These are phyloP conservation scores for Mizuhopecten yessoensis DNA, from an alignment of 1,140 invertebrate species.

Conservation along the genomic window DNA sequence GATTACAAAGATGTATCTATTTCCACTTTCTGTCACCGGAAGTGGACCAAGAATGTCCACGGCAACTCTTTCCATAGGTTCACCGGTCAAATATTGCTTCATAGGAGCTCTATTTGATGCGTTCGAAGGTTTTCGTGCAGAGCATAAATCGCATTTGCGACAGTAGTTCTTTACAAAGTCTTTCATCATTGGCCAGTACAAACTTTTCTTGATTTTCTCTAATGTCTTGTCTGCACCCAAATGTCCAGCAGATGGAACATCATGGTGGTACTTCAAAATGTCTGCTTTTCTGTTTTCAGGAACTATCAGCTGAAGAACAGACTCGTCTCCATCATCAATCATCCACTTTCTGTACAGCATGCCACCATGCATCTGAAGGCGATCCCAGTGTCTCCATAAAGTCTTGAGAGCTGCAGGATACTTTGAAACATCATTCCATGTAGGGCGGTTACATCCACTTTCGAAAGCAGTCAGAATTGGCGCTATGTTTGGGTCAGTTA, in stretches of 20 bases:
- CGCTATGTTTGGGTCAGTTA: conserved; percentile 41
- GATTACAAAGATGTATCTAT: conserved; percentile 68
- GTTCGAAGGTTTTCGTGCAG: conserved; percentile 39
- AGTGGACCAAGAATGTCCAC: conserved; percentile 71
- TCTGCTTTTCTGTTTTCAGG: background rate
- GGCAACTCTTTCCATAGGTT: conserved; percentile 45
- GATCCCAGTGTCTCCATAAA: conserved; percentile 62
- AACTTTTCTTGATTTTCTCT: conserved; percentile 34
- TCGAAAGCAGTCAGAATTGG: background rate
- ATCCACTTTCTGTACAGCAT: conserved; percentile 43
- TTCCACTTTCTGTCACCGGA: conserved; percentile 60
- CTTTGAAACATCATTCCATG: no score
- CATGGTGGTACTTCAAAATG: conserved; percentile 45
- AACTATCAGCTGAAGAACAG: conserved; percentile 27
- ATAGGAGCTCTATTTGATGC: conserved; percentile 42
- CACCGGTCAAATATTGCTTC: conserved; percentile 42
- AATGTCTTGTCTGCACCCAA: conserved; percentile 48
- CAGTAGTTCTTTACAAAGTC: conserved; percentile 45
- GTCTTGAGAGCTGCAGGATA: background rate
- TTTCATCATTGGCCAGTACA: conserved; percentile 56
- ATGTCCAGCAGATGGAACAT: conserved; percentile 53
- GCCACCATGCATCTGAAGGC: conserved; percentile 57
- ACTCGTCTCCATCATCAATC: background rate
- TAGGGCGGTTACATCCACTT: background rate
- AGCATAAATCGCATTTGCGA: conserved; percentile 54